A percentile compares a stretch with the other conserved stretches of the same genome.
These are phyloP conservation scores for Melanotaenia parkinsoni DNA, from an alignment of 2,797 vertebrate genomes.

Conservation along the genomic window DNA sequence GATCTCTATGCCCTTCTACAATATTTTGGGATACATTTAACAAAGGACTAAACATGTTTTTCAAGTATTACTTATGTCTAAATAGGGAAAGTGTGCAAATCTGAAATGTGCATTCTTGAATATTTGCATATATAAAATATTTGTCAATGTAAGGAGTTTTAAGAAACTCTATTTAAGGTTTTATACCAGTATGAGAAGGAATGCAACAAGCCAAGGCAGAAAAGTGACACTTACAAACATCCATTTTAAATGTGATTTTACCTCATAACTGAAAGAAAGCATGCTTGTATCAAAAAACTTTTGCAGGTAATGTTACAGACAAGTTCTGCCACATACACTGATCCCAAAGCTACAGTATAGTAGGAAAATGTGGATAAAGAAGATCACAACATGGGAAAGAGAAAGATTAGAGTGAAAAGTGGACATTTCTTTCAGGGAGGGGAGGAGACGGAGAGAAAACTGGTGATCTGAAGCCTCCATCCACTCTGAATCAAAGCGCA, in stretches of 20 bases:
- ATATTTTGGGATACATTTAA: too few species aligned
- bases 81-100: not conserved
- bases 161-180: not conserved
- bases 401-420: not conserved
- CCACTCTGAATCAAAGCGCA: not conserved
- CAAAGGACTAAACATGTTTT: too few species aligned
- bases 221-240: not conserved
- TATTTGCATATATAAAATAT: not conserved
- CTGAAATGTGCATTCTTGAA: not conserved
- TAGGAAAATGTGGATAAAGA: not conserved
- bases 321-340: not conserved
- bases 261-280: constrained; percentile 18
- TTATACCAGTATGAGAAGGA: not conserved
- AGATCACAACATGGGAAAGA: not conserved
- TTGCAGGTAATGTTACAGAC: not conserved
- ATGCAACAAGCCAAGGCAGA: not conserved
- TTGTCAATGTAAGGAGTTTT: not conserved
- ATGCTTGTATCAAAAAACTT: constrained; percentile 1
- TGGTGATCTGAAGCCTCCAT: constrained; percentile 22
- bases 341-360: not conserved
- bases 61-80: not conserved
- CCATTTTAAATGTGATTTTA: constrained; percentile 3
- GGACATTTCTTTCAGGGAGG: not conserved
- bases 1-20: not conserved
- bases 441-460: constrained; percentile 15